Percentiles rank a stretch among this genome's conserved stretches.
Conservation (phyloP, 1,140 invertebrate genomes). For the Tribolium castaneum region DNA sequence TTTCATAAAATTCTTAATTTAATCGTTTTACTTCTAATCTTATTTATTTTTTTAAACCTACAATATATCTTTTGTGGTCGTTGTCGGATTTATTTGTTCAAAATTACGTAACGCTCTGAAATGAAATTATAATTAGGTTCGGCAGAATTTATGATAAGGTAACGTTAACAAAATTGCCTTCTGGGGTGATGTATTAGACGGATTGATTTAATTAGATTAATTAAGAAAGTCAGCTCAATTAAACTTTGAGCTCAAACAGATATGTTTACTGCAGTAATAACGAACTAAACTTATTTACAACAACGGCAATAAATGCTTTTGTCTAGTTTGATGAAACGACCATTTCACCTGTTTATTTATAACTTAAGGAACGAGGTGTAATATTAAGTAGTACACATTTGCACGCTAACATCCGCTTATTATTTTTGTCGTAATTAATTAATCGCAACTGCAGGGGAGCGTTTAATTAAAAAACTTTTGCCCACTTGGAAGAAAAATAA, state of each 20-base stretch:
- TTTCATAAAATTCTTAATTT: too few species aligned
- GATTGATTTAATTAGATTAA: constrained; percentile 30
- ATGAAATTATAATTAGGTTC: background rate
- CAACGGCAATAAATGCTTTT: constrained; percentile 19
- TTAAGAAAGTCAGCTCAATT: constrained; percentile 33
- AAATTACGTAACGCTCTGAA: background rate
- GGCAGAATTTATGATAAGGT: background rate
- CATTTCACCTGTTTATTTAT: constrained; percentile 26
- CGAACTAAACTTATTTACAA: constrained; percentile 20
- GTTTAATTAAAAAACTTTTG: background rate
- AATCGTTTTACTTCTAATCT: background rate
- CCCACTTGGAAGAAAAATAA: background rate
- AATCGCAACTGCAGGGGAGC: background rate
- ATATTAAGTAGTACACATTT: background rate
- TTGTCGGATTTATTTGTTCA: background rate
- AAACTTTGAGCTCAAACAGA: constrained; percentile 24
- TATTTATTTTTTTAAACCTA: background rate
- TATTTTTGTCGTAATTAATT: background rate
- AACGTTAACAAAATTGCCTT: constrained; percentile 7
- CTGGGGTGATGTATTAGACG: background rate
- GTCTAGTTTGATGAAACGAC: constrained; percentile 26
- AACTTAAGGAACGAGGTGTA: background rate
- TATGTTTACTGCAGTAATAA: constrained; percentile 27
- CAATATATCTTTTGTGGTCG: background rate
- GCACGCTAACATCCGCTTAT: background rate